Conservation (phyloP, 2,888 invertebrate species). For the Trisateles emortualis region DNA sequence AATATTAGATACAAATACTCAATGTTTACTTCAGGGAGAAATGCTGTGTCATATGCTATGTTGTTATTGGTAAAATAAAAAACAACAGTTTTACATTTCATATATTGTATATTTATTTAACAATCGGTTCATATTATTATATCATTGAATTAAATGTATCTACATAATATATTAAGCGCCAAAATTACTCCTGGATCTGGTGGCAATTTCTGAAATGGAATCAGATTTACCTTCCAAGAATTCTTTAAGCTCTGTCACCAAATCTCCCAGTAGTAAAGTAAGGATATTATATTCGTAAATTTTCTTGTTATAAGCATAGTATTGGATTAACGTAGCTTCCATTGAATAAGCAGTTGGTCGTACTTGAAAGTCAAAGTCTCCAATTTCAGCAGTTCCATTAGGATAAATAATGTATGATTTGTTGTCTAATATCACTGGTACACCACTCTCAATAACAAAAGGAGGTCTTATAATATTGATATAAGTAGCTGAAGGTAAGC, state of each 20-base stretch:
- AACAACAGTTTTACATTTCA: no score
- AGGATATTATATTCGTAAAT: conserved; percentile 71
- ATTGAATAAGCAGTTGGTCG: conserved; percentile 64
- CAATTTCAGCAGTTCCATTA: conserved; percentile 57
- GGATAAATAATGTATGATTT: conserved; percentile 54
- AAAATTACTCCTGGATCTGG: conserved; percentile 44
- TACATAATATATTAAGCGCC: conserved; percentile 14
- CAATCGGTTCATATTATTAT: not conserved
- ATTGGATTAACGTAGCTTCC: conserved; percentile 65
- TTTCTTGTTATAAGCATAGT: conserved; percentile 67
- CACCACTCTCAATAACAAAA: conserved; percentile 55
- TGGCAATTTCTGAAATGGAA: conserved; percentile 56
- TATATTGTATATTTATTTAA: no score
- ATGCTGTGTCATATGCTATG: no score
- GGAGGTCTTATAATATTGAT: conserved; percentile 62
- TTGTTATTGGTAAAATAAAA: no score
- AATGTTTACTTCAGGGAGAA: no score
- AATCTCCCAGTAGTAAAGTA: conserved; percentile 32
- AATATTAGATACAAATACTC: no score
- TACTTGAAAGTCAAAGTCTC: conserved; percentile 48
- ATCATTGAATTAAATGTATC: not conserved
- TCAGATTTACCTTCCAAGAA: conserved; percentile 51
- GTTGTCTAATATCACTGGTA: conserved; percentile 57
- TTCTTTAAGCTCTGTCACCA: conserved; percentile 47
- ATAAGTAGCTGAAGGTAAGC: conserved; percentile 58